Conservation (phyloP, 2,888 invertebrate species). For the Lutraria lutraria region DNA sequence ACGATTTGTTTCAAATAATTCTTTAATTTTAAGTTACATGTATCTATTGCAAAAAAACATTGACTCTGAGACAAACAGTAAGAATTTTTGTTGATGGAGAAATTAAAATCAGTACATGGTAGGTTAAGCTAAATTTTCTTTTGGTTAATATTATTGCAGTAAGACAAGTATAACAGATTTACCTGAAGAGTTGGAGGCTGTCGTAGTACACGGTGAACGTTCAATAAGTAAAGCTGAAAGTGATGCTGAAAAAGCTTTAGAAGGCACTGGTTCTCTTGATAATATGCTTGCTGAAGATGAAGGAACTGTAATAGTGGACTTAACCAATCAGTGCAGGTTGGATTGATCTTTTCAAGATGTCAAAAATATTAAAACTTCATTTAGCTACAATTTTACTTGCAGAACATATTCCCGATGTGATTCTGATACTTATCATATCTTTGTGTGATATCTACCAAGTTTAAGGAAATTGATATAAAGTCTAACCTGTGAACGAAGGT, state of each 20-base stretch:
- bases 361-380: neutral
- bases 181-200: conserved; percentile 34
- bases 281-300: conserved; percentile 45
- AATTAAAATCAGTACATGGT: too few species aligned
- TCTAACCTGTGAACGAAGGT: too few species aligned
- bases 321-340: conserved; percentile 58
- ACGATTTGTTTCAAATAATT: too few species aligned
- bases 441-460: neutral
- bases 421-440: neutral
- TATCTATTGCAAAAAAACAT: too few species aligned
- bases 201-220: conserved; percentile 58
- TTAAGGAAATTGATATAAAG: too few species aligned
- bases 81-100: too few species aligned
- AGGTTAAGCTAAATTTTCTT: neutral
- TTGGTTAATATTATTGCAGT: neutral
- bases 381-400: neutral
- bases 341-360: neutral
- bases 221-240: conserved; percentile 45
- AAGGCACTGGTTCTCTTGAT: conserved; percentile 54
- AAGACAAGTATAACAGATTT: neutral
- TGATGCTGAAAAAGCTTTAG: conserved; percentile 55
- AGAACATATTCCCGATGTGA: neutral
- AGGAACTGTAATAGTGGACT: conserved; percentile 51
- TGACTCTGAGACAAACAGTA: too few species aligned
- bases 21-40: too few species aligned